These are phyloP conservation scores for Xylota sylvarum DNA, from an alignment of 2,888 invertebrate species.

Conservation along the genomic window DNA sequence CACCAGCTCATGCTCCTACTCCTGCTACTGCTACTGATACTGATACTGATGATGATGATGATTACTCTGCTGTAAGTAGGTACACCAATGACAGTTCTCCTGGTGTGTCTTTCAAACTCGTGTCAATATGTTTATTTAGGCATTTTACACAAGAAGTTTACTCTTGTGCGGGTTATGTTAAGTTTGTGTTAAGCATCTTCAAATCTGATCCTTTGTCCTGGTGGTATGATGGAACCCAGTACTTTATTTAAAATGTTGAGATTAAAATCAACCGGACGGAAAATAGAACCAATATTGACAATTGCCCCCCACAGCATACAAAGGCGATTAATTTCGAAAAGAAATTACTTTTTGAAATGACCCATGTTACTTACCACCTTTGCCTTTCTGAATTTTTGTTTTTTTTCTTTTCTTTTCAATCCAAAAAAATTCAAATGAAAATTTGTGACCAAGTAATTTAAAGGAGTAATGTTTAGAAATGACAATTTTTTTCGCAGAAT, in stretches of 20 bases:
- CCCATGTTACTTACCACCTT: constrained; percentile 4
- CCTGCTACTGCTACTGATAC: not conserved
- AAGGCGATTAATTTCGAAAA: constrained; percentile 60
- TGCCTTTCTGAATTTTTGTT: constrained; percentile 11
- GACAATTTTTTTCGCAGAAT: too few relatives aligned
- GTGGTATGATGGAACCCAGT: not conserved
- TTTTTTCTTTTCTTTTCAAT: too few relatives aligned
- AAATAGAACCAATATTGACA: constrained; percentile 72
- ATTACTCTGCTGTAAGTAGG: constrained; percentile 68
- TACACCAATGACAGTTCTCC: constrained; percentile 53
- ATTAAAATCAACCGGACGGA: constrained; percentile 70
- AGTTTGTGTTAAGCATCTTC: constrained; percentile 70
- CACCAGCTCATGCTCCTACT: not conserved
- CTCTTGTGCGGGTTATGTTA: constrained; percentile 69
- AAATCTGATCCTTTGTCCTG: constrained; percentile 60
- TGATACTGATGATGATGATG: constrained; percentile 32
- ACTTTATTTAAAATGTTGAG: constrained; percentile 57
- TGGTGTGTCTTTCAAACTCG: constrained; percentile 66
- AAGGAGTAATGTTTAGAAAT: too few relatives aligned
- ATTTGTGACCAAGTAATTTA: too few relatives aligned
- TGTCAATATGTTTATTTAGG: constrained; percentile 76
- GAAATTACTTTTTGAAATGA: constrained; percentile 49
- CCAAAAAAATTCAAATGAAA: constrained; percentile 1
- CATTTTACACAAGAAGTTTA: constrained; percentile 68
- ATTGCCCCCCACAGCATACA: constrained; percentile 63